Percentiles rank a stretch among this genome's conserved stretches.
Evolutionary conservation across 2,113 vertebrate genomes (phyloP).

Genomic region (Serilophus lunatus): DNA sequence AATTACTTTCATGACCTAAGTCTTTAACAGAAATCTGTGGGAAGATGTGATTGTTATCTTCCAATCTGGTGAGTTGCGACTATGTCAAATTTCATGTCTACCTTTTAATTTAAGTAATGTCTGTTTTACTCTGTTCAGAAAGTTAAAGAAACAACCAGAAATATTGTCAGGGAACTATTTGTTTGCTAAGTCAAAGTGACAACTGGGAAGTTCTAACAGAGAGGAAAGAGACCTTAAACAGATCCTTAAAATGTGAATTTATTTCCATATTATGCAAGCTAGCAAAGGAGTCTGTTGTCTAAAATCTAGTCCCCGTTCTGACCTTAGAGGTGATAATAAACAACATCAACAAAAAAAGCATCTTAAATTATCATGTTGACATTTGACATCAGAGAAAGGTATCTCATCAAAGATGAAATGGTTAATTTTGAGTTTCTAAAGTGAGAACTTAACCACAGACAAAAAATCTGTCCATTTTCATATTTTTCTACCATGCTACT

Average conservation of each 20-base stretch:
- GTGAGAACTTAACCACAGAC: background rate
- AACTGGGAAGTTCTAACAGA: too few relatives aligned
- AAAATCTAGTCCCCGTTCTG: too few relatives aligned
- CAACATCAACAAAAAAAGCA: background rate
- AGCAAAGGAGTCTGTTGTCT: background rate
- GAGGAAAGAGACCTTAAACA: background rate
- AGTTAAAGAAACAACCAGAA: background rate
- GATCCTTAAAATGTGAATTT: background rate
- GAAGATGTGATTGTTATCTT: background rate
- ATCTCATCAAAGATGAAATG: conserved; percentile 36
- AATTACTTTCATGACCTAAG: background rate
- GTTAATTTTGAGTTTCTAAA: conserved; percentile 38
- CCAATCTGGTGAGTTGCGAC: background rate
- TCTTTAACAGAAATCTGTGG: background rate
- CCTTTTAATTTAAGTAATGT: background rate
- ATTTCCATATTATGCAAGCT: background rate
- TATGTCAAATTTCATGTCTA: background rate
- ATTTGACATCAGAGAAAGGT: background rate
- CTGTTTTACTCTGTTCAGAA: background rate
- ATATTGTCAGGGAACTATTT: background rate
- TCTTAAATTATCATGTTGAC: background rate
- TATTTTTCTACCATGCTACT: background rate
- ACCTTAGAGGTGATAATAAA: background rate
- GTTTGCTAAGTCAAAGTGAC: too few relatives aligned
- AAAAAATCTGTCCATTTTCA: background rate